phyloP scores from a whole-genome alignment of 2,797 vertebrate species.

The Eurystomus glaucurus region DNA sequence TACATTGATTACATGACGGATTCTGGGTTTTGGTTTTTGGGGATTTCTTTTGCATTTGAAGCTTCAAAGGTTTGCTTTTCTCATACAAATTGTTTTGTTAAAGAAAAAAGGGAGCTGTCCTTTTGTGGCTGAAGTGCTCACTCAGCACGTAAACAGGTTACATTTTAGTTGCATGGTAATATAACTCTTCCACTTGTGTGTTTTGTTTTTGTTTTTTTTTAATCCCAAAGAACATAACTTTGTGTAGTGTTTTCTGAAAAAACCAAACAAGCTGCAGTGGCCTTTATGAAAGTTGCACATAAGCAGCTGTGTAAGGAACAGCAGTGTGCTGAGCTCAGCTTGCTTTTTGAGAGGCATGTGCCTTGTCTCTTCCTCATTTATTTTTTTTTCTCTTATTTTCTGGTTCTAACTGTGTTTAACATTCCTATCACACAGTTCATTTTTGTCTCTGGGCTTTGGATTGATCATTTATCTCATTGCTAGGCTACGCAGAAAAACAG shows the following conservation, averaged over 20 bases:
- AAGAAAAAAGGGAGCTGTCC: background rate
- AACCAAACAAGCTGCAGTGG: background rate
- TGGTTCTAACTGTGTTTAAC: background rate
- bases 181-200: background rate
- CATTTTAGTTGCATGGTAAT: background rate
- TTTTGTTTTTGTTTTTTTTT: background rate
- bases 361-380: slow-evolving; percentile 53
- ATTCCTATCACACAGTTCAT: background rate
- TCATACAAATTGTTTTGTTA: background rate
- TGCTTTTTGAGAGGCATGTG: slow-evolving; percentile 2
- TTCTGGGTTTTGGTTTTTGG: background rate
- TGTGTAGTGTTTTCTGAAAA: background rate
- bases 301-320: slow-evolving; percentile 49
- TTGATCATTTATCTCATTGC: background rate
- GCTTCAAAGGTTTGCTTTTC: background rate
- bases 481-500: background rate
- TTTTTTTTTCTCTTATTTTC: background rate
- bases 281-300: background rate
- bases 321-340: slow-evolving; percentile 48
- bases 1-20: background rate
- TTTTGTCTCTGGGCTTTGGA: background rate
- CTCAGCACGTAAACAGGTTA: background rate
- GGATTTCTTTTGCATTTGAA: background rate
- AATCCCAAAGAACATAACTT: background rate
- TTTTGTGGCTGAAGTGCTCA: background rate